Percentiles rank a stretch among this genome's conserved stretches.
phyloP scores from a whole-genome alignment of 2,797 vertebrate genomes.

The Tinamus major region DNA sequence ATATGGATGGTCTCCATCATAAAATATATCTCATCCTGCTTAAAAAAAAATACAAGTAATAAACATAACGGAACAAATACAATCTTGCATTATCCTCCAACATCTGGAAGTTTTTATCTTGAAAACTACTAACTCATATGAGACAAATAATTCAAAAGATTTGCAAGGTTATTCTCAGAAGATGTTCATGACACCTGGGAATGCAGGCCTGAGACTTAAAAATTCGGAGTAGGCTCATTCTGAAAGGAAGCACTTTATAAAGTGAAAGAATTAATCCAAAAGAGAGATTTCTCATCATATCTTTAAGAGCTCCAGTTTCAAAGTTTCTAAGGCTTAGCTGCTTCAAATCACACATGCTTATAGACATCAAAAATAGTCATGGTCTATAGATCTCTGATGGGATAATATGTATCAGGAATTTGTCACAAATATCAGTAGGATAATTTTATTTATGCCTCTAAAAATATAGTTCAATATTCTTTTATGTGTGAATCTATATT shows the following conservation, averaged over 20 bases:
- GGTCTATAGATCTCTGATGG: neutral
- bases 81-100: neutral
- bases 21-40: neutral
- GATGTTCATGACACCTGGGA: neutral
- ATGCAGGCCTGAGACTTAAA: neutral
- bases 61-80: neutral
- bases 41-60: neutral
- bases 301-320: neutral
- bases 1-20: neutral
- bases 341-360: neutral
- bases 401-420: neutral
- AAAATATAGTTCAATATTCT: slow-evolving; percentile 22
- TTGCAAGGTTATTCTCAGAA: neutral
- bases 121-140: neutral
- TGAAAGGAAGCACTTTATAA: neutral
- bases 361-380: neutral
- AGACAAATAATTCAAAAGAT: neutral
- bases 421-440: neutral
- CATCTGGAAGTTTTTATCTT: neutral
- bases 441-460: neutral
- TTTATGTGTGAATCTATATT: slow-evolving; percentile 23
- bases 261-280: neutral
- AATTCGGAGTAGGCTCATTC: neutral
- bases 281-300: neutral
- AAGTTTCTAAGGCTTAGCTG: neutral